Evolutionary conservation across 2,888 invertebrate genomes (phyloP).

Genomic region (Neocrepidodera transversa): DNA sequence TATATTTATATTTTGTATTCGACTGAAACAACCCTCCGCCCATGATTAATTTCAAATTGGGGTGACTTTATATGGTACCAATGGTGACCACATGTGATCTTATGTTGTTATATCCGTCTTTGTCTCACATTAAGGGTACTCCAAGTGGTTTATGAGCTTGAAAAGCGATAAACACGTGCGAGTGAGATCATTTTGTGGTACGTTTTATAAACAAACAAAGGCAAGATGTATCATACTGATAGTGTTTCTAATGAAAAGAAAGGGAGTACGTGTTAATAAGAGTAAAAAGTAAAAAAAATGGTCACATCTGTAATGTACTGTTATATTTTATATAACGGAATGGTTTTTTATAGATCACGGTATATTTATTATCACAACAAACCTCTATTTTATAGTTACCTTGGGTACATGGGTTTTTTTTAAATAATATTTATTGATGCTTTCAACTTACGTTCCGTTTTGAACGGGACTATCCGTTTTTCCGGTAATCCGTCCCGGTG

Average conservation of each 20-base stretch:
- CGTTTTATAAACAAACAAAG: conserved; percentile 19
- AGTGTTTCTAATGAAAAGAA: conserved; percentile 2
- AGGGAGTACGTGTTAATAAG: not conserved
- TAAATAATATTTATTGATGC: too few species aligned
- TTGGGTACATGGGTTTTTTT: too few species aligned
- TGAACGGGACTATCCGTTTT: too few species aligned
- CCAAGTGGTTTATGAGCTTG: conserved; percentile 29
- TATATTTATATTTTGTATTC: too few species aligned
- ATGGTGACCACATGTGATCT: conserved; percentile 10
- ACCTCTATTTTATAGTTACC: too few species aligned
- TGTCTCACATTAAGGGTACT: conserved; percentile 24
- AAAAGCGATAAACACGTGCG: conserved; percentile 36
- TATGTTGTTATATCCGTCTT: conserved; percentile 9
- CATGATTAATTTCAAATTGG: not conserved
- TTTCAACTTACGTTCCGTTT: too few species aligned
- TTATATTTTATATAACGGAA: not conserved
- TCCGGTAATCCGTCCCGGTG: not conserved
- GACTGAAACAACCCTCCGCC: too few species aligned
- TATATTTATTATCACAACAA: too few species aligned
- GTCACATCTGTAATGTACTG: not conserved
- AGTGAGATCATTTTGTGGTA: conserved; percentile 24
- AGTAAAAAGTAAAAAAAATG: not conserved
- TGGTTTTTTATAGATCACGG: too few species aligned
- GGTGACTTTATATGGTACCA: not conserved
- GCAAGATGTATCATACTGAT: conserved; percentile 24